A percentile compares a stretch with the other conserved stretches of the same genome.
Evolutionary conservation across 92 coral and sea anemone species (phyloP).

Genomic region (Galaxea fascicularis): DNA sequence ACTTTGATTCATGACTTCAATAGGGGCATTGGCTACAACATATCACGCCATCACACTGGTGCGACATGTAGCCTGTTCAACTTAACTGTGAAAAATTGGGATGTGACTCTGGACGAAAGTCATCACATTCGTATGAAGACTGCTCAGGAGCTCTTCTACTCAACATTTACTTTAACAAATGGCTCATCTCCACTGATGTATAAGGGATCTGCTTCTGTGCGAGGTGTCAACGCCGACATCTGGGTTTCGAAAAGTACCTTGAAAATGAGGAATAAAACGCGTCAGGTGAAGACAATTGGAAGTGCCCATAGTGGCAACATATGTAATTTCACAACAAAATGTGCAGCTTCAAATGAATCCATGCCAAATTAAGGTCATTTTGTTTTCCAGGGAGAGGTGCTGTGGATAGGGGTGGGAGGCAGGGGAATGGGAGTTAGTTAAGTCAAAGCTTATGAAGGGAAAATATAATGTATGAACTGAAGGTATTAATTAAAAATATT

Average conservation of each 20-base stretch:
- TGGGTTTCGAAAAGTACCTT: slow-evolving; percentile 45
- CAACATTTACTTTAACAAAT: neutral
- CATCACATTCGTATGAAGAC: slow-evolving; percentile 81
- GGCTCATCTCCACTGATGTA: slow-evolving; percentile 58
- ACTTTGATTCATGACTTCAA: slow-evolving; percentile 70
- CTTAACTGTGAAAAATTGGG: slow-evolving; percentile 16
- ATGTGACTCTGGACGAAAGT: slow-evolving; percentile 42
- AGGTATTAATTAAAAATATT: too few species aligned
- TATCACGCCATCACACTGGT: slow-evolving; percentile 32
- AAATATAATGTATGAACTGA: too few species aligned
- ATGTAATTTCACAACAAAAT: too few species aligned
- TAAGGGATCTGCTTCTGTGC: slow-evolving; percentile 67
- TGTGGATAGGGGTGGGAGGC: too few species aligned
- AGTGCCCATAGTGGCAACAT: too few species aligned
- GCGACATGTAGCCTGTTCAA: slow-evolving; percentile 28
- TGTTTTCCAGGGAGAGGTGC: too few species aligned
- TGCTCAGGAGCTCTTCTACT: slow-evolving; percentile 57
- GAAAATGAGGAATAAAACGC: neutral
- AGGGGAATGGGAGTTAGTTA: too few species aligned
- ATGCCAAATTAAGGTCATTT: too few species aligned
- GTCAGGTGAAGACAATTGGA: slow-evolving; percentile 10
- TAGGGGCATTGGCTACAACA: slow-evolving; percentile 67
- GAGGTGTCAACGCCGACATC: slow-evolving; percentile 80
- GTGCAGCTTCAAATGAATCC: too few species aligned
- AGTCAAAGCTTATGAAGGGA: too few species aligned